Evolutionary conservation across 2,113 vertebrate genomes (phyloP).

Genomic region (Antechinus flavipes): DNA sequence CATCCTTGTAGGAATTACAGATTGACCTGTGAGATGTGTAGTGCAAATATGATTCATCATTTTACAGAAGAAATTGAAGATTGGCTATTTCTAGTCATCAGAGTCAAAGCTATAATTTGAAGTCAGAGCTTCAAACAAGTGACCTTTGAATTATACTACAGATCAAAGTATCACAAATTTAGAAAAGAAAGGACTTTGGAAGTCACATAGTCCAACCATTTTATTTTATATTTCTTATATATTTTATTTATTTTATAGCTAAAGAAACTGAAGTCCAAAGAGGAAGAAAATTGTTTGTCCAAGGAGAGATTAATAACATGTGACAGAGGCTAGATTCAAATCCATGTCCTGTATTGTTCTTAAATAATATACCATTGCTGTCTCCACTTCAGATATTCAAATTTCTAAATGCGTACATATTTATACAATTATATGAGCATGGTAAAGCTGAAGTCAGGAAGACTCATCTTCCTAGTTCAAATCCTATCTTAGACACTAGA

Average conservation of each 20-base stretch:
- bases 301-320: background rate
- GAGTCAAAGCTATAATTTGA: background rate
- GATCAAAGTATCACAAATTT: background rate
- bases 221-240: background rate
- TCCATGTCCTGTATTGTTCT: background rate
- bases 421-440: too few species aligned
- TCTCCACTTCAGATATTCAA: background rate
- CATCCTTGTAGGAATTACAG: background rate
- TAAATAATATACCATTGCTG: background rate
- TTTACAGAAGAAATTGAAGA: background rate
- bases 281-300: background rate
- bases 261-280: slow-evolving; percentile 2
- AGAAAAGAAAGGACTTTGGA: background rate
- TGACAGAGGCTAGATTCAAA: background rate
- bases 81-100: background rate
- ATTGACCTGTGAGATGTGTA: background rate
- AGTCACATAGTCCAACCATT: background rate
- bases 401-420: background rate
- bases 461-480: background rate
- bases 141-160: background rate
- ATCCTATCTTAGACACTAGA: background rate
- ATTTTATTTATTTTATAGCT: background rate
- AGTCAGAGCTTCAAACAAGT: background rate
- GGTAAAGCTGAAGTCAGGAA: background rate
- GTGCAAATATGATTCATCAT: background rate